Evolutionary conservation across 1,140 invertebrate species (phyloP), one percentile per base, ranked within the genome.

Genomic region (Drosophila neocordata): DNA sequence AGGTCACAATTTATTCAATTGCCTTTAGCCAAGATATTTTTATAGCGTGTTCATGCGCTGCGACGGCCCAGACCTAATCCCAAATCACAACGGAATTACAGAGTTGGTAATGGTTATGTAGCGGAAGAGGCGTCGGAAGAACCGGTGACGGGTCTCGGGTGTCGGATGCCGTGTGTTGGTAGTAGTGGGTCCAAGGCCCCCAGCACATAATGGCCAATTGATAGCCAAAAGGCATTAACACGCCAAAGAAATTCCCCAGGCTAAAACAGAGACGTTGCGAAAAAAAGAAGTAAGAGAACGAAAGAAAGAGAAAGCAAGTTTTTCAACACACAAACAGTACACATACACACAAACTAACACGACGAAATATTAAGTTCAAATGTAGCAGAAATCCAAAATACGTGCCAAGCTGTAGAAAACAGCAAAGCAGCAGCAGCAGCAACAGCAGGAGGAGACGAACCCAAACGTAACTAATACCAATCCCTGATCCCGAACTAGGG

Each of bases 1-100:
- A 88, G 83, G 83, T 88, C 83, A 88, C 84, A 88, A 88, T 88
- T 88, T 88, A 88, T 88, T 89, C 83, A 88, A 88, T 88, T 88
- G 83, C 76, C 83, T 77, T 69, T 70, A 72, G 77, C 74, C 68
- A 83, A 74, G 79, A 88, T 87, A 87, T 85, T 85, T 87, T 85
- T 85, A 87, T 87, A 80, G 82, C 70, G 83, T 85, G 82, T 82
- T 78, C 82, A 85, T 85, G 82, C 65, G 78, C 60, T 69, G 73
- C 60, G 41, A 60, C 62, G 34, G 64, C 59, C 72, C 69, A 70
- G 66, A 79, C 83, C 79, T 89, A 88, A 88, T 88, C 83, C 83
- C 83, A 88, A 88, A 88, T 88, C 83, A 88, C 83, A 88, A 88
- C 83, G 79, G 83, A 85, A 85, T 85, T 87, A 87, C 79, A 76